Percentiles rank a stretch among this genome's conserved stretches.
These are phyloP conservation scores for Protodeltote pygarga DNA, from an alignment of 2,888 invertebrate species.

Conservation along the genomic window DNA sequence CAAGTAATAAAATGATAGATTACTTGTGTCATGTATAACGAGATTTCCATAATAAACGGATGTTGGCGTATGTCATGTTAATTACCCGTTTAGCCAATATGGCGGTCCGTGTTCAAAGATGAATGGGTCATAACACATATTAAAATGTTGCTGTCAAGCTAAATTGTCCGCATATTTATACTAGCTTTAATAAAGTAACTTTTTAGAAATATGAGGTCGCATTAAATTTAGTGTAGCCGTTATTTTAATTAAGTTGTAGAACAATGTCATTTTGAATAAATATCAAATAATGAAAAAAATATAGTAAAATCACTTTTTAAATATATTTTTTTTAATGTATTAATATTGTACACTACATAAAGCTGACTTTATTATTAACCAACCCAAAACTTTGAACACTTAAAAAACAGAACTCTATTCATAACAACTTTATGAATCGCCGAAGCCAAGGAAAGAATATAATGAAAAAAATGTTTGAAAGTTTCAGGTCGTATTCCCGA, in stretches of 20 bases:
- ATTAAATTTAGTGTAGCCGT: slow-evolving; percentile 9
- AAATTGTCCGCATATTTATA: slow-evolving; percentile 2
- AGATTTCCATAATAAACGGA: slow-evolving; percentile 64
- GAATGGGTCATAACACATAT: slow-evolving; percentile 34
- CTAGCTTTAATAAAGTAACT: slow-evolving; percentile 21
- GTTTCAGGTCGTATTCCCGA: slow-evolving; percentile 31
- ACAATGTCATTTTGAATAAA: background rate
- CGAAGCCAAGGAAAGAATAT: slow-evolving; percentile 25
- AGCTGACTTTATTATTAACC: slow-evolving; percentile 10
- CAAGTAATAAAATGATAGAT: slow-evolving; percentile 62
- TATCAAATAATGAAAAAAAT: background rate
- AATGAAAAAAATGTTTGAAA: slow-evolving; percentile 38
- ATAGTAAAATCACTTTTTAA: background rate
- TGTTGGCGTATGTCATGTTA: slow-evolving; percentile 52
- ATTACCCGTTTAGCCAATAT: slow-evolving; percentile 43
- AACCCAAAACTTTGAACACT: slow-evolving; percentile 5
- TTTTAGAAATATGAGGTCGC: slow-evolving; percentile 5
- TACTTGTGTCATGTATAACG: slow-evolving; percentile 55
- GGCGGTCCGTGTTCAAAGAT: slow-evolving; percentile 29
- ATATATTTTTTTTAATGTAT: too few relatives aligned
- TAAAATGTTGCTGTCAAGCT: slow-evolving; percentile 22
- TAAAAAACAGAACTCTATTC: slow-evolving; percentile 21
- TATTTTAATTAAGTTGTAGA: slow-evolving; percentile 3
- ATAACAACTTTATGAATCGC: slow-evolving; percentile 30
- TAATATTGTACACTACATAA: too few relatives aligned